phyloP scores from a whole-genome alignment of 2,888 invertebrate species.

The Falcaria lacertinaria region DNA sequence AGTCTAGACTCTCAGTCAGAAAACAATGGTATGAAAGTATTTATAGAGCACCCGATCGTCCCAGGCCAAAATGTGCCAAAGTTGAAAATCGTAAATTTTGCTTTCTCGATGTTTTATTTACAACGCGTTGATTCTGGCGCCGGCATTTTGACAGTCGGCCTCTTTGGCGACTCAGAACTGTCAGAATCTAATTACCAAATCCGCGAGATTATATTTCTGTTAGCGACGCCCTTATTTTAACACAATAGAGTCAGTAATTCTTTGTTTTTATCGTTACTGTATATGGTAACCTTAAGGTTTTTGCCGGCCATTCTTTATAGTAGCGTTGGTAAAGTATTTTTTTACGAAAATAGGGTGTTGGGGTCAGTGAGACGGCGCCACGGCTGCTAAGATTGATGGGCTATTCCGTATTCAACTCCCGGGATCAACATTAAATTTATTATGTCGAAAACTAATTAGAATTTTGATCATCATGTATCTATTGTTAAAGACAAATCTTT shows the following conservation, averaged over 20 bases:
- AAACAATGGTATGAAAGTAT: not conserved
- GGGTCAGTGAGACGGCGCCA: slow-evolving; percentile 67
- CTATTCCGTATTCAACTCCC: slow-evolving; percentile 46
- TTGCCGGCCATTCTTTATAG: slow-evolving; percentile 66
- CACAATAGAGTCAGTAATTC: slow-evolving; percentile 26
- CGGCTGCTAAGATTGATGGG: slow-evolving; percentile 61
- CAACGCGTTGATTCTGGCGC: slow-evolving; percentile 62
- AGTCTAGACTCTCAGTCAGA: not conserved
- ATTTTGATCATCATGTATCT: slow-evolving; percentile 27
- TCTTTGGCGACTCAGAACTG: slow-evolving; percentile 71
- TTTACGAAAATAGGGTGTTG: slow-evolving; percentile 60
- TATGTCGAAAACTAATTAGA: slow-evolving; percentile 52
- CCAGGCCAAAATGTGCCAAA: slow-evolving; percentile 35
- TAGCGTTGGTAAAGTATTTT: slow-evolving; percentile 46
- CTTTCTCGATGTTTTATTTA: slow-evolving; percentile 61
- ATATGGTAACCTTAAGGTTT: slow-evolving; percentile 43
- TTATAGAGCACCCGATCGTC: slow-evolving; percentile 4
- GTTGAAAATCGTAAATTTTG: slow-evolving; percentile 47
- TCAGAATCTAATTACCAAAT: slow-evolving; percentile 75
- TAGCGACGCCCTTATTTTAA: slow-evolving; percentile 18
- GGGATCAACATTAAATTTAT: slow-evolving; percentile 39
- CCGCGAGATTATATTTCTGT: slow-evolving; percentile 23
- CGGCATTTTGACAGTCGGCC: slow-evolving; percentile 73
- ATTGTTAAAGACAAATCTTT: not conserved
- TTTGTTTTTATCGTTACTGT: slow-evolving; percentile 12